These are phyloP conservation scores for Diarsia brunnea DNA, from an alignment of 2,888 invertebrate genomes.

Conservation along the genomic window DNA sequence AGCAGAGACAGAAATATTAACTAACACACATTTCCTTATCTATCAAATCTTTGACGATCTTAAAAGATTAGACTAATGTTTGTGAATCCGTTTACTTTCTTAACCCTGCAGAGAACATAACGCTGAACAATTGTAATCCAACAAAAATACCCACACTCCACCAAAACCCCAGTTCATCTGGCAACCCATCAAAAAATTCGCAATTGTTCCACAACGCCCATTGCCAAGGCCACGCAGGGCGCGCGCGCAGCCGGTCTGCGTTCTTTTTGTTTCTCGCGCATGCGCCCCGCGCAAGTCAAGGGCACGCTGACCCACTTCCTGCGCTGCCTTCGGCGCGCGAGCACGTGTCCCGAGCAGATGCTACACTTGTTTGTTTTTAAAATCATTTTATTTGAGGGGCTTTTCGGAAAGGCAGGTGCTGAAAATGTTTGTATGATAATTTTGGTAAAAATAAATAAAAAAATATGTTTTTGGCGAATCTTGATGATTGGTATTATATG, in stretches of 20 bases:
- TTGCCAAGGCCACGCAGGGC: conserved; percentile 74
- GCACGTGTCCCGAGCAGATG: conserved; percentile 75
- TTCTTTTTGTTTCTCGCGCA: conserved; percentile 63
- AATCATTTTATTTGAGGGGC: conserved; percentile 49
- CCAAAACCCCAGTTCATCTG: conserved; percentile 37
- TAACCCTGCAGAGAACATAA: background rate
- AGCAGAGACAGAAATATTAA: background rate
- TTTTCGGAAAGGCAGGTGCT: conserved; percentile 51
- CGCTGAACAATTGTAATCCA: background rate
- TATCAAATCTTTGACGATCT: background rate
- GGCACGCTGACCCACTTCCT: conserved; percentile 84
- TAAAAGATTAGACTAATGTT: background rate
- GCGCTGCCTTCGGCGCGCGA: conserved; percentile 75
- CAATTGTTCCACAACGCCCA: conserved; percentile 69
- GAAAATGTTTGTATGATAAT: conserved; percentile 47
- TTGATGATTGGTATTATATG: conserved; percentile 22
- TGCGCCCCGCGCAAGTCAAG: conserved; percentile 77
- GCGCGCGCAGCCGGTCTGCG: conserved; percentile 71
- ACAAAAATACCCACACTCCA: conserved; percentile 14
- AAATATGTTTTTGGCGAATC: conserved; percentile 23
- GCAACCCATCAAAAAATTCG: conserved; percentile 70
- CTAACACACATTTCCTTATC: background rate
- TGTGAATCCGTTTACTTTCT: background rate
- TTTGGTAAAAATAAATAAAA: conserved; percentile 27
- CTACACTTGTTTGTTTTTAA: conserved; percentile 62